A percentile compares a stretch with the other conserved stretches of the same genome.
Evolutionary conservation across 2,113 vertebrate genomes (phyloP).

Genomic region (Spea bombifrons): DNA sequence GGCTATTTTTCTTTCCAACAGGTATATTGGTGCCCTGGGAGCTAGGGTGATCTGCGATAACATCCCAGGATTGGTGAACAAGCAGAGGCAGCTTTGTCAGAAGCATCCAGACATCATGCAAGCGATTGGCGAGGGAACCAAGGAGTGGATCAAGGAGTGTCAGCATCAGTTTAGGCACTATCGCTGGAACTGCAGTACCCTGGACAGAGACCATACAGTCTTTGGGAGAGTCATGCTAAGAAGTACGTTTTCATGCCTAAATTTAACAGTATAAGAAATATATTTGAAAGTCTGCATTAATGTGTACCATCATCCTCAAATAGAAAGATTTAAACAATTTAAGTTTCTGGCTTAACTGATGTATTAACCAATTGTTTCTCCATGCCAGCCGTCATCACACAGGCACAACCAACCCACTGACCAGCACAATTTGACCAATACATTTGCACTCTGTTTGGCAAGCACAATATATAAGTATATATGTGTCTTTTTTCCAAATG

Average conservation of each 20-base stretch:
- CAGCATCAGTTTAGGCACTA: conserved; percentile 97
- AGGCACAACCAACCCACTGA: too few relatives aligned
- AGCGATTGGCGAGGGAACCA: conserved; percentile 90
- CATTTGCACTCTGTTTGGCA: too few relatives aligned
- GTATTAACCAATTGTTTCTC: too few relatives aligned
- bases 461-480: too few relatives aligned
- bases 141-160: conserved; percentile 96
- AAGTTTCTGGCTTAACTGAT: too few relatives aligned
- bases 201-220: conserved; percentile 93
- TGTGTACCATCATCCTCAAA: too few relatives aligned
- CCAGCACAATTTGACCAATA: too few relatives aligned
- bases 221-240: conserved; percentile 92
- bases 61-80: conserved; percentile 93
- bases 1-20: conserved; percentile 51
- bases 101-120: conserved; percentile 96
- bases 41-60: conserved; percentile 95
- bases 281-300: background rate
- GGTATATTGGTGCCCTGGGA: conserved; percentile 93
- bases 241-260: conserved; percentile 74
- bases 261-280: background rate
- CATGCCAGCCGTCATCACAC: too few relatives aligned
- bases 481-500: too few relatives aligned
- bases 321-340: too few relatives aligned
- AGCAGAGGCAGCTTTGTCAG: conserved; percentile 93
- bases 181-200: conserved; percentile 97